Evolutionary conservation across 2,113 vertebrate genomes (phyloP).

Genomic region (Verasper variegatus): DNA sequence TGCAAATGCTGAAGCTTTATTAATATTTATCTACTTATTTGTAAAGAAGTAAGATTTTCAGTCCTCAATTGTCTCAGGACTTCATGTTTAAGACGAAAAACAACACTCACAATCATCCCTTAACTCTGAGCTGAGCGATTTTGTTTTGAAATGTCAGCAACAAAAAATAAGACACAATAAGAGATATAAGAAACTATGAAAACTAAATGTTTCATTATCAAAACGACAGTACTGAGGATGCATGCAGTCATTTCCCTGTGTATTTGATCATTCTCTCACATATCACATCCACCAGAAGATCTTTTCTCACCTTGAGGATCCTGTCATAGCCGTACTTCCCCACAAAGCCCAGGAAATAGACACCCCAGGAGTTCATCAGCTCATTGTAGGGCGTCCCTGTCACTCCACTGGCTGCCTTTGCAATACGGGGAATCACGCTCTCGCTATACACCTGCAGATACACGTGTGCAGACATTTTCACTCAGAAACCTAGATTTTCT

Average conservation of each 20-base stretch:
- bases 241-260: neutral
- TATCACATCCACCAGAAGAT: neutral
- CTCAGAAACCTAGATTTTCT: neutral
- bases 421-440: slow-evolving; percentile 81
- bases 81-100: neutral
- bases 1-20: no score
- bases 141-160: no score
- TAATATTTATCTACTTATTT: neutral
- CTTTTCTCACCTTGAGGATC: slow-evolving; percentile 78
- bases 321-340: slow-evolving; percentile 84
- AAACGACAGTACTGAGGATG: neutral
- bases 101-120: no score
- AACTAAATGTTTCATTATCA: neutral
- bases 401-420: slow-evolving; percentile 82
- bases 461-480: neutral
- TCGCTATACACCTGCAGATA: slow-evolving; percentile 80
- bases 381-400: slow-evolving; percentile 83
- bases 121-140: no score
- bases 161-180: no score
- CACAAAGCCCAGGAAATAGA: slow-evolving; percentile 84
- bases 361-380: slow-evolving; percentile 85
- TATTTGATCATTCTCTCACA: slow-evolving; percentile 10
- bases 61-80: neutral
- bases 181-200: neutral
- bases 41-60: neutral